A percentile compares a stretch with the other conserved stretches of the same genome.
These are phyloP conservation scores for Phengaris alcon DNA, from an alignment of 2,888 invertebrate genomes.

Conservation along the genomic window DNA sequence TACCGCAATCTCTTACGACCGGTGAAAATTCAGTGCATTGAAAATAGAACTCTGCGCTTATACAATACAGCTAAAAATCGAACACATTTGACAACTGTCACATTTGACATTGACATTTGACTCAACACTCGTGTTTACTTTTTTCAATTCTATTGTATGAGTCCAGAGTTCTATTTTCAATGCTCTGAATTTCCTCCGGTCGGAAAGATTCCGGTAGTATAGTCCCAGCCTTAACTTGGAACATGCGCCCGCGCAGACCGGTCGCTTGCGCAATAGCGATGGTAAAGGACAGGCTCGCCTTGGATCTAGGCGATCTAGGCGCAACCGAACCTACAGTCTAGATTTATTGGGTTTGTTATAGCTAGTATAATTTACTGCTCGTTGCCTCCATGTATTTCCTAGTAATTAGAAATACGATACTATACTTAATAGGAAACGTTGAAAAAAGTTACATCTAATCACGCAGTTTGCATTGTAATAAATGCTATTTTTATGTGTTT, in stretches of 20 bases:
- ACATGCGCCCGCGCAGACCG: neutral
- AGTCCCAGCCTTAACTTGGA: neutral
- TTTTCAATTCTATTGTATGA: too few species aligned
- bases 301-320: slow-evolving; percentile 39
- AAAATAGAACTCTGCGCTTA: too few species aligned
- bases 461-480: slow-evolving; percentile 18
- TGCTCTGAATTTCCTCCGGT: neutral
- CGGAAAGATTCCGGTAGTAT: too few species aligned
- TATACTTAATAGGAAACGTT: neutral
- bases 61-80: too few species aligned
- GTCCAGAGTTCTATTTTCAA: too few species aligned
- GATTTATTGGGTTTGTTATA: slow-evolving; percentile 38
- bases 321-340: slow-evolving; percentile 36
- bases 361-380: slow-evolving; percentile 6
- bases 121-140: too few species aligned
- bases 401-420: neutral
- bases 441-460: neutral
- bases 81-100: too few species aligned
- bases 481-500: too few species aligned
- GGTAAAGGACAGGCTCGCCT: slow-evolving; percentile 43
- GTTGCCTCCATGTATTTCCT: slow-evolving; percentile 4
- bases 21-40: too few species aligned
- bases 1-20: too few species aligned
- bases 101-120: too few species aligned
- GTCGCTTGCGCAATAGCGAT: slow-evolving; percentile 35